Conservation (phyloP, 2,113 vertebrate species). For the Chascanopsetta lugubris region DNA sequence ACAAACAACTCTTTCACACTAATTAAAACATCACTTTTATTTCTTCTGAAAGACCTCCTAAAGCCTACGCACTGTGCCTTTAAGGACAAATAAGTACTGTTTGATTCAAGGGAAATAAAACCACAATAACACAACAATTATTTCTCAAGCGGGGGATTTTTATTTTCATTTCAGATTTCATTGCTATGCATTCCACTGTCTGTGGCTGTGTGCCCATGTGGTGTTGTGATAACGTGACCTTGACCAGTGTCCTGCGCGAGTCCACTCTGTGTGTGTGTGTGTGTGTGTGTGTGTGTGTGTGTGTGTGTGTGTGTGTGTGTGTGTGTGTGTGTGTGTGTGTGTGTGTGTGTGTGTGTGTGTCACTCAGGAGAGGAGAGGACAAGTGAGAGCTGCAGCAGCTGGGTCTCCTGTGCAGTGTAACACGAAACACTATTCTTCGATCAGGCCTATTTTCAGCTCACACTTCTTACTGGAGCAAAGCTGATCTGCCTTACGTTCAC, state of each 20-base stretch:
- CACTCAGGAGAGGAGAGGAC: slow-evolving; percentile 57
- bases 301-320: slow-evolving; percentile 43
- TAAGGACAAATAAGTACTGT: neutral
- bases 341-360: slow-evolving; percentile 42
- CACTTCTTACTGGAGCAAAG: slow-evolving; percentile 70
- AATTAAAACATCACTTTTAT: too few relatives aligned
- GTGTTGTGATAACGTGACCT: slow-evolving; percentile 46
- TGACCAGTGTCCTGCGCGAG: slow-evolving; percentile 37
- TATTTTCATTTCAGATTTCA: too few relatives aligned
- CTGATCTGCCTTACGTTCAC: slow-evolving; percentile 66
- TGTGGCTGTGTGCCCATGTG: neutral
- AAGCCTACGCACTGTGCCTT: too few relatives aligned
- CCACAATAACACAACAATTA: too few relatives aligned
- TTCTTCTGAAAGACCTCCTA: too few relatives aligned
- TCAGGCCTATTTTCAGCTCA: slow-evolving; percentile 75
- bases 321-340: slow-evolving; percentile 39
- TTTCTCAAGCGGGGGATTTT: too few relatives aligned
- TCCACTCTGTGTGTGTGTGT: slow-evolving; percentile 31
- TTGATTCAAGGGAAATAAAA: neutral
- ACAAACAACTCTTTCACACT: too few relatives aligned
- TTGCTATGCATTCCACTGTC: neutral
- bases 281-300: slow-evolving; percentile 42
- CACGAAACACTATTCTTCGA: slow-evolving; percentile 74
- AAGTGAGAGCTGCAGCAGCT: slow-evolving; percentile 44
- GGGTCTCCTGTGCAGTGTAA: slow-evolving; percentile 74